Percentiles rank a stretch among this genome's conserved stretches.
Evolutionary conservation across 2,797 vertebrate species (phyloP).

Genomic region (Parauchenoglanis ngamensis): DNA sequence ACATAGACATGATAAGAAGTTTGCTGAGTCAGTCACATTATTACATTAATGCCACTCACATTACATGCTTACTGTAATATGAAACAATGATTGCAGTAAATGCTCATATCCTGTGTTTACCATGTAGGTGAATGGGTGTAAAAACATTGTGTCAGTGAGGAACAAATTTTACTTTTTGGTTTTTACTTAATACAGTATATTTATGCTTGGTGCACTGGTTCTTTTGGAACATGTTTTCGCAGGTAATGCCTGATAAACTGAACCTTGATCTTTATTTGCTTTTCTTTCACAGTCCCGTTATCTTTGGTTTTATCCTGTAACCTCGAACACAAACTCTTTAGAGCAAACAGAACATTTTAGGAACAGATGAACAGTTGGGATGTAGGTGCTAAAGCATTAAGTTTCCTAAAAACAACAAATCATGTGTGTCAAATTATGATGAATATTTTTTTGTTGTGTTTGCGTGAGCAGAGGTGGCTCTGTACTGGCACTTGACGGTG

Average conservation of each 20-base stretch:
- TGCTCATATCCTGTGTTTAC: neutral
- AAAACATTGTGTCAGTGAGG: neutral
- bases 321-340: neutral
- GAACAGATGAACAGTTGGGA: neutral
- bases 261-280: conserved; percentile 40
- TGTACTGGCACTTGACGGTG: neutral
- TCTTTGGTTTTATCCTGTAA: neutral
- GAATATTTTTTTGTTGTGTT: neutral
- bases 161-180: neutral
- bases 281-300: neutral
- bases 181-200: neutral
- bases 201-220: conserved; percentile 1
- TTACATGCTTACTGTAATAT: no score
- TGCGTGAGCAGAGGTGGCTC: neutral
- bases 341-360: conserved; percentile 18
- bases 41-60: neutral
- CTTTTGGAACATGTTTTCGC: neutral
- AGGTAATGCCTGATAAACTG: conserved; percentile 18
- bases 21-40: neutral
- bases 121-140: neutral
- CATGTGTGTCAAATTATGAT: neutral
- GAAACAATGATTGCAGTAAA: neutral
- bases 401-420: neutral
- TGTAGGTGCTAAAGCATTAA: neutral
- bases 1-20: neutral